Evolutionary conservation across 1,140 invertebrate genomes (phyloP), one percentile per base, ranked within the genome.

Genomic region (Musca vetustissima): DNA sequence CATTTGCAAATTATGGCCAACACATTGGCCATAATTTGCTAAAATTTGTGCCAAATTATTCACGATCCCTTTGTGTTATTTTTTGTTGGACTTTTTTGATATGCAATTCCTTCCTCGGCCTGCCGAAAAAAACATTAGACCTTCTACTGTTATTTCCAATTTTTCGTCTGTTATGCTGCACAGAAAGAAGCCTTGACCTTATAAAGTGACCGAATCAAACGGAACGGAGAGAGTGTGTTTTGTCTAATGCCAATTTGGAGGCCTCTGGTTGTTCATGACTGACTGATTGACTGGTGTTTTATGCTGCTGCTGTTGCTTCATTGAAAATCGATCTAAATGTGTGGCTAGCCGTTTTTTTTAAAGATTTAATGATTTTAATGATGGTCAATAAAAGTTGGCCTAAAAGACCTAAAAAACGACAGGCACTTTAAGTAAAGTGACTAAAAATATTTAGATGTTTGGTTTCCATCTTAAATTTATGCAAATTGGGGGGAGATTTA

Each of bases 11-110:
- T n/a, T n/a, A 17, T 59, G 14, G 4, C 14, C 36, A 61, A 61
- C 21, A 17, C 36, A n/a, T 19, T 32, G 36, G 19, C 19, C 8
- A 61, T 61, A 61, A 61, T 61, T 61, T 61, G 28, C 57, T 7
- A 19, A 61, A 61, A 61, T 61, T 61, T 61, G 28, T 61, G 57
- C 57, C 57, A 61, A 61, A 61, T 61, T 61, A 36, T 43, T n/a
- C 57, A 61, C 57, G 57, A 61, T 61, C 57, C 57, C 57, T 61
- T 61, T 11, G 36, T 43, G 36, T 43, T 43, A 13, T 43, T 43
- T 43, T 43, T 43, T 43, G 32, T 36, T n/a, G n/a, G 19, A 6
- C 22, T 19, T 43, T 6, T 28, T 36, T 61, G 4, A 36, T 61
- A 43, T 43, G n/a, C 22, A 43, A 57, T 28, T 28, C 15, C 53